phyloP scores from a whole-genome alignment of 2,888 invertebrate genomes.

The Nymphalis polychloros region DNA sequence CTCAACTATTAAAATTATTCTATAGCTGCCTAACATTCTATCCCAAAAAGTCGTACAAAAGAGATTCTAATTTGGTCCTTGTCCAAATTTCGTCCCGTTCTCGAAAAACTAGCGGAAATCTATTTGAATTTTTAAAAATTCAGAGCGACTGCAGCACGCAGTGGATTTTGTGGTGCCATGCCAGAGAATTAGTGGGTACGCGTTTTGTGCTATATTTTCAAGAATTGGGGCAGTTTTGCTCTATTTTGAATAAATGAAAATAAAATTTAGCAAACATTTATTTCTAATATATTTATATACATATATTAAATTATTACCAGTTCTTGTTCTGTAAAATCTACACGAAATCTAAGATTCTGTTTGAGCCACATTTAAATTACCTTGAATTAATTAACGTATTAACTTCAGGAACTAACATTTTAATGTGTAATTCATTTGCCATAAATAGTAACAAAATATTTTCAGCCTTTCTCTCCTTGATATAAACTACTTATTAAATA shows the following conservation, averaged over 20 bases:
- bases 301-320: no score
- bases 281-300: no score
- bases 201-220: conserved; percentile 16
- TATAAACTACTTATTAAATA: no score
- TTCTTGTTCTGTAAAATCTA: no score
- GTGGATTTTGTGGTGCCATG: conserved; percentile 19
- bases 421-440: no score
- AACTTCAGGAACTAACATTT: no score
- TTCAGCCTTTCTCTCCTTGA: no score
- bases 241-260: neutral
- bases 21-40: neutral
- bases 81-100: conserved; percentile 27
- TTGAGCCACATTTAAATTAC: no score
- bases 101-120: conserved; percentile 26
- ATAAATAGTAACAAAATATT: no score
- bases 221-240: neutral
- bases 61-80: conserved; percentile 33
- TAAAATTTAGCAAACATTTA: neutral
- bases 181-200: conserved; percentile 25
- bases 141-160: conserved; percentile 26
- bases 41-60: conserved; percentile 19
- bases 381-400: no score
- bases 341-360: no score
- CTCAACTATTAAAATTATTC: conserved; percentile 12
- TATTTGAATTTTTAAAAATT: conserved; percentile 38